Evolutionary conservation across 2,888 invertebrate species (phyloP).

Genomic region (Tipula lateralis): DNA sequence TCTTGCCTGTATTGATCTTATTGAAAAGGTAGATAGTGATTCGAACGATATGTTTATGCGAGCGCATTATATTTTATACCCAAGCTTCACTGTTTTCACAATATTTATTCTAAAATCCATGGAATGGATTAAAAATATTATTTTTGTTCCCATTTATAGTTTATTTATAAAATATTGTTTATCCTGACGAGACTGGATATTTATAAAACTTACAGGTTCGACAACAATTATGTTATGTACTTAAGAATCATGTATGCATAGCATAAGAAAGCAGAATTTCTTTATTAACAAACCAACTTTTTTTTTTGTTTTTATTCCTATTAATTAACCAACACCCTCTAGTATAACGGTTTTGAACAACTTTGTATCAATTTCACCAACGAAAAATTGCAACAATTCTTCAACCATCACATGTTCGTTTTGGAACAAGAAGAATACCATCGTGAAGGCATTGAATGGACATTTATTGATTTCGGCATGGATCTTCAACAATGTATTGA

Average conservation of each 20-base stretch:
- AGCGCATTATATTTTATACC: constrained; percentile 35
- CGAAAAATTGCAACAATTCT: constrained; percentile 90
- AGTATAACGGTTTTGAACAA: constrained; percentile 88
- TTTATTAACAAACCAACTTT: not conserved
- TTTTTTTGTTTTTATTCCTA: not conserved
- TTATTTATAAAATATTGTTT: not conserved
- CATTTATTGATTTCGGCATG: constrained; percentile 91
- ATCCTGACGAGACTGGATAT: constrained; percentile 14
- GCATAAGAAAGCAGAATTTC: not conserved
- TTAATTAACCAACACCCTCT: not conserved
- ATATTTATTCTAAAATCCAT: not conserved
- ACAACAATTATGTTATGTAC: constrained; percentile 12
- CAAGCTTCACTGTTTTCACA: not conserved
- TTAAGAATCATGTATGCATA: constrained; percentile 26
- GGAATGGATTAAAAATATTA: constrained; percentile 2
- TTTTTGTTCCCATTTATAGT: not conserved
- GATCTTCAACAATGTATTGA: constrained; percentile 78
- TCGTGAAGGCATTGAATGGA: constrained; percentile 86
- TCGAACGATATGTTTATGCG: constrained; percentile 36
- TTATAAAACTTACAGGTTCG: constrained; percentile 3
- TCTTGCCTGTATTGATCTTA: constrained; percentile 91
- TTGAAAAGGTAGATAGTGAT: constrained; percentile 72
- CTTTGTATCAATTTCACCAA: constrained; percentile 93
- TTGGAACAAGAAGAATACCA: constrained; percentile 91
- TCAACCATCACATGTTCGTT: constrained; percentile 93